Base-by-base conservation (phyloP, 2,113 vertebrate genomes). In the Glaucidium brasilianum region DNA sequence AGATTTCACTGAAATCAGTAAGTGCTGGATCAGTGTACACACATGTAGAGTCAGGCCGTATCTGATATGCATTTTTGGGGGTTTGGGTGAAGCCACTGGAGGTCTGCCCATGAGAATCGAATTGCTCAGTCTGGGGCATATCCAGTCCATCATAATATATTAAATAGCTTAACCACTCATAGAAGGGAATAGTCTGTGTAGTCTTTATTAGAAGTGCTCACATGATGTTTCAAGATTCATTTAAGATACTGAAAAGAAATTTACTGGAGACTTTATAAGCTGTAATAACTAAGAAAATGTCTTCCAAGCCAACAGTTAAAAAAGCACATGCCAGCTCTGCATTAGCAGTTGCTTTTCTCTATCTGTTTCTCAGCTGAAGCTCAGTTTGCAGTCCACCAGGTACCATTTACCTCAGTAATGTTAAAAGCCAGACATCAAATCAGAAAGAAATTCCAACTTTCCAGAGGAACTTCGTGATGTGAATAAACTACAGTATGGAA, bases 211-310 rank as follows among this genome's bases (percentile, higher is more conserved):
- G 53, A 94, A 95, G 50, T 62, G 62, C 74, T 95, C 91, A 95
- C 81, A 52, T 78, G 76, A 90, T 71, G 77, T 88, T 94, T 96
- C 84, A 85, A 90, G 86, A 97, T 76, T 85, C 64, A 90, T 94
- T 95, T 96, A 91, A 94, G 86, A 95, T 79, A 96, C 90, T 78
- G 85, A 92, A 91, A 92, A 95, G 73, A 95, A 97, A 95, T 91
- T 95, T 95, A 96, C 86, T 91, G 66, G 73, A 49, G 83, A 81
- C 58, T 96, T 97, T 96, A 96, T 75, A 85, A 96, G 92, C 84
- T 97, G 89, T 90, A 95, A 82, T 95, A 94, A 95, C 52, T 76
- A 97, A 50, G 84, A 91, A 97, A 97, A 92, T 69, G 81, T 55
- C 94, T 94, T 97, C 90, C 81, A 92, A 90, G 94, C 94, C 95